A percentile compares a stretch with the other conserved stretches of the same genome.
Evolutionary conservation across 2,888 invertebrate genomes (phyloP).

Genomic region (Formica aserva): DNA sequence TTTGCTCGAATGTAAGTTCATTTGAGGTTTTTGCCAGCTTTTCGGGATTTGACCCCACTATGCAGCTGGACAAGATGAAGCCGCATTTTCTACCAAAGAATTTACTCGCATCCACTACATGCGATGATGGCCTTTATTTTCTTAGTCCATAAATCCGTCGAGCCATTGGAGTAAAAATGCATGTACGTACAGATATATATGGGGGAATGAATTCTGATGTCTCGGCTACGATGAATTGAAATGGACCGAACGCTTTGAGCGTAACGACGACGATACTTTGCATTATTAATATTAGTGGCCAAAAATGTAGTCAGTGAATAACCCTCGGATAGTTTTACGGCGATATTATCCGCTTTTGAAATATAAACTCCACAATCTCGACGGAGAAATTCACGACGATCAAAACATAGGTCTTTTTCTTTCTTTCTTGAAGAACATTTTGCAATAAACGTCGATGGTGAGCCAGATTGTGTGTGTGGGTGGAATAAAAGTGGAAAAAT

Average conservation of each 20-base stretch:
- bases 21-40: no score
- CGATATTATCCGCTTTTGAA: slow-evolving; percentile 21
- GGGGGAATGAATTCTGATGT: neutral
- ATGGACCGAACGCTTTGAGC: slow-evolving; percentile 27
- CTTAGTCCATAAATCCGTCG: slow-evolving; percentile 57
- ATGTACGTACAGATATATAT: slow-evolving; percentile 40
- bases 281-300: slow-evolving; percentile 38
- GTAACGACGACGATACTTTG: slow-evolving; percentile 13
- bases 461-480: neutral
- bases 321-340: neutral
- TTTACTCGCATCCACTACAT: neutral
- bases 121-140: slow-evolving; percentile 36
- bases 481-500: neutral
- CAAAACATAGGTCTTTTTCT: neutral
- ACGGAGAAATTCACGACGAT: neutral
- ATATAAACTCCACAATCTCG: slow-evolving; percentile 19
- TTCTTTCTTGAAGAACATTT: neutral
- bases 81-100: neutral
- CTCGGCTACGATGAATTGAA: slow-evolving; percentile 54
- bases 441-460: neutral
- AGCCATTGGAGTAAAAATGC: slow-evolving; percentile 52
- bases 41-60: no score
- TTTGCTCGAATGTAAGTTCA: no score
- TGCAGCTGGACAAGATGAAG: neutral
- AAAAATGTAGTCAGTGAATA: neutral